Evolutionary conservation across 1,140 invertebrate species (phyloP), one percentile per base, ranked within the genome.

Genomic region (Belonocnema kinseyi): DNA sequence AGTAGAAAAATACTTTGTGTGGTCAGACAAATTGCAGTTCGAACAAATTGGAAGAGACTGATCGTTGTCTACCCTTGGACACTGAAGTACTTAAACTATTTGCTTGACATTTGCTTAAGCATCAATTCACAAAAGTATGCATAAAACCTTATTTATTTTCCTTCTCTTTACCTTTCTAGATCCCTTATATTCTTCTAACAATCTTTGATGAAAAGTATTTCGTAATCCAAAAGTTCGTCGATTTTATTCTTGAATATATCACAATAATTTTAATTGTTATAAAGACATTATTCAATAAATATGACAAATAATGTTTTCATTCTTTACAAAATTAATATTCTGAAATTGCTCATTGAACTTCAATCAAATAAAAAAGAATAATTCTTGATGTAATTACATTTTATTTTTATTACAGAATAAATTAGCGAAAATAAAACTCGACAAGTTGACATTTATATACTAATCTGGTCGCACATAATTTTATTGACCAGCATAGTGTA

Each of bases 1-100:
- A 66, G 58, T 66, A 66, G 61, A 66, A 66, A 66, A 66, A 66
- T 66, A 66, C 26, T 8, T 33, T 66, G 13, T 40, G 61, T 66
- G 21, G 61, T 66, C 61, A 66, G 61, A 66, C 61, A 66, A 66
- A 66, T 66, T 66, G 26, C 61, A 66, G 26, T 66, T 33, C 7
- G 26, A 66, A 66, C 61, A 40, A 66, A 66, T 40, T 66, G 54
- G 17, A 19, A 14, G 21, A 21, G 58, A 61, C 21, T 14, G 58
- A 66, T 66, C 61, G 61, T 66, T 66, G 16, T 46, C 33, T 40
- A 61, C 16, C 13, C 40, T 16, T 33, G 33, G 11, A 40, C 12
- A 14, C 26, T 7, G 13, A 33, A 66, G 33, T 66, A 33, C 40
- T 33, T 66, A 66, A 66, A 66, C 33, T 26, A 16, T 66, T 46